Evolutionary conservation across 2,113 vertebrate genomes (phyloP).

Genomic region (Pollachius pollachius): DNA sequence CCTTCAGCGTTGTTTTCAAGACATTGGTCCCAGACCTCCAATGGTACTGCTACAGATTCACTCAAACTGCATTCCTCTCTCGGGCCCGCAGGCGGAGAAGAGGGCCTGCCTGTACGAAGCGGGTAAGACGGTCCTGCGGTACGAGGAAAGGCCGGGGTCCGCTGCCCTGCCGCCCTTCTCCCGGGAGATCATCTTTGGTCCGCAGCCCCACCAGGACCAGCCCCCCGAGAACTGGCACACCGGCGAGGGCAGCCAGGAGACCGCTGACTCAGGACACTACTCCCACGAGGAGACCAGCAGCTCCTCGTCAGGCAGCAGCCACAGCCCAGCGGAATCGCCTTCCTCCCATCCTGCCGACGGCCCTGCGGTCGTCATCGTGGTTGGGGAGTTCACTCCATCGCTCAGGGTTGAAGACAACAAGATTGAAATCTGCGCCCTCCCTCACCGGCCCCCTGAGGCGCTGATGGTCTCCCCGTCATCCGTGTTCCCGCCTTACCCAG

Average conservation of each 20-base stretch:
- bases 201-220: background rate
- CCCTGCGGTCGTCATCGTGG: background rate
- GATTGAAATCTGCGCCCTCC: conserved; percentile 4
- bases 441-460: conserved; percentile 14
- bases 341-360: conserved; percentile 25
- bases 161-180: conserved; percentile 55
- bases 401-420: conserved; percentile 47
- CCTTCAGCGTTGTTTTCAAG: no score
- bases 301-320: conserved; percentile 49
- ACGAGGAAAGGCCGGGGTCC: conserved; percentile 59
- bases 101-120: conserved; percentile 79
- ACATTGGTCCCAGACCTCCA: background rate
- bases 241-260: conserved; percentile 89
- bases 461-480: conserved; percentile 10
- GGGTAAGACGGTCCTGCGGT: conserved; percentile 71
- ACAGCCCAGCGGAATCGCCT: conserved; percentile 1
- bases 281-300: conserved; percentile 80
- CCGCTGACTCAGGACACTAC: conserved; percentile 88
- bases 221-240: conserved; percentile 83
- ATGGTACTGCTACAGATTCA: no score
- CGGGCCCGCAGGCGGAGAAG: conserved; percentile 64
- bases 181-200: conserved; percentile 68
- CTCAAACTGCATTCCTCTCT: background rate
- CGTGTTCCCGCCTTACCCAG: conserved; percentile 14
- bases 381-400: conserved; percentile 33